Conservation (phyloP, 2,888 invertebrate genomes). For the Lamellibrachia columna region DNA sequence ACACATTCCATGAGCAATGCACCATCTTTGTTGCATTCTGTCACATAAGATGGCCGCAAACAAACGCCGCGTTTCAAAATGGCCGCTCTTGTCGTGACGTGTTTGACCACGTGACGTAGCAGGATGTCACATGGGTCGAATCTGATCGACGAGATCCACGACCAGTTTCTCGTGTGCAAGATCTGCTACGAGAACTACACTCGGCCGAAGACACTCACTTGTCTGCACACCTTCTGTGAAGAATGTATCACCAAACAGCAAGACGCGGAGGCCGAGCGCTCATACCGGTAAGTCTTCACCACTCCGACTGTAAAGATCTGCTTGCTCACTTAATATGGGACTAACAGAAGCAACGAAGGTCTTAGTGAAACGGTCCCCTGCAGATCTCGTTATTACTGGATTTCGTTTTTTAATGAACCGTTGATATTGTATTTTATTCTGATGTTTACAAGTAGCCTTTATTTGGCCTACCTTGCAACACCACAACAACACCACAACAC, state of each 20-base stretch:
- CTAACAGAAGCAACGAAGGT: too few relatives aligned
- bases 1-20: neutral
- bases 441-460: too few relatives aligned
- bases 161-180: constrained; percentile 64
- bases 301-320: neutral
- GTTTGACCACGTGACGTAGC: neutral
- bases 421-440: too few relatives aligned
- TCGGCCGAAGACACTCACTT: constrained; percentile 62
- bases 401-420: too few relatives aligned
- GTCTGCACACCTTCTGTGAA: constrained; percentile 63
- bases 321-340: neutral
- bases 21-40: neutral
- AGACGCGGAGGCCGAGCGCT: constrained; percentile 55
- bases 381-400: too few relatives aligned
- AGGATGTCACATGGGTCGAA: constrained; percentile 55
- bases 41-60: neutral
- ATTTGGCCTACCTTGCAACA: too few relatives aligned
- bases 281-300: constrained; percentile 32
- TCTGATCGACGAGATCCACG: constrained; percentile 62
- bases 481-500: too few relatives aligned
- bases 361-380: too few relatives aligned
- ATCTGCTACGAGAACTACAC: constrained; percentile 62
- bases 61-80: neutral
- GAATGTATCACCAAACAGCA: constrained; percentile 62
- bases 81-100: neutral